phyloP scores from a whole-genome alignment of 2,888 invertebrate genomes.

The Rutpela maculata region DNA sequence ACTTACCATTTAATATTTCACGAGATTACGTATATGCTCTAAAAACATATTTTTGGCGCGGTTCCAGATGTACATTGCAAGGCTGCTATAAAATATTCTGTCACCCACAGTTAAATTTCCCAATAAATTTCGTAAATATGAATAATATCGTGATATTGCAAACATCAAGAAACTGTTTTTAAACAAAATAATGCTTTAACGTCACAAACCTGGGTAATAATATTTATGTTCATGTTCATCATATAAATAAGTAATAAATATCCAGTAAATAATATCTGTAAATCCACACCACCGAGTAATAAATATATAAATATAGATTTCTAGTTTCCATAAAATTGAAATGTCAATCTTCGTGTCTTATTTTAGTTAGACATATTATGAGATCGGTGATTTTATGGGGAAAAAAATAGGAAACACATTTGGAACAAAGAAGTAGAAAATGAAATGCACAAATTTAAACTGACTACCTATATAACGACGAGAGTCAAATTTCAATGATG shows the following conservation, averaged over 20 bases:
- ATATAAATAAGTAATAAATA: constrained; percentile 16
- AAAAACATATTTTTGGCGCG: constrained; percentile 12
- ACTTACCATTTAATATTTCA: constrained; percentile 19
- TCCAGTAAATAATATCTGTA: constrained; percentile 16
- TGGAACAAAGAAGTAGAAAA: too few relatives aligned
- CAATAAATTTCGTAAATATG: constrained; percentile 13
- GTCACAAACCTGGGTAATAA: constrained; percentile 17
- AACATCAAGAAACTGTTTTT: constrained; percentile 10
- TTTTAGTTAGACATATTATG: too few relatives aligned
- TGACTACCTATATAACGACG: too few relatives aligned
- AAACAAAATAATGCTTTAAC: constrained; percentile 1
- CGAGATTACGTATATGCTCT: not conserved
- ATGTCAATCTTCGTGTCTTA: not conserved
- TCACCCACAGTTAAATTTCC: constrained; percentile 17
- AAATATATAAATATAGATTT: constrained; percentile 10
- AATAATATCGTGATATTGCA: constrained; percentile 9
- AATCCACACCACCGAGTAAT: not conserved
- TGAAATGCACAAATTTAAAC: too few relatives aligned
- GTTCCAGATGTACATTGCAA: constrained; percentile 20
- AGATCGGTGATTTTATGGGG: too few relatives aligned
- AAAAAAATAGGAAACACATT: too few relatives aligned
- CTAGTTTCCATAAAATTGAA: not conserved
- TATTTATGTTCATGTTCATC: constrained; percentile 8
- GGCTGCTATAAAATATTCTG: constrained; percentile 34
- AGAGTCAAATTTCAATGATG: too few relatives aligned